A percentile compares a stretch with the other conserved stretches of the same genome.
These are phyloP conservation scores for Cyanoramphus novaezelandiae DNA, from an alignment of 2,113 vertebrate genomes.

Conservation along the genomic window DNA sequence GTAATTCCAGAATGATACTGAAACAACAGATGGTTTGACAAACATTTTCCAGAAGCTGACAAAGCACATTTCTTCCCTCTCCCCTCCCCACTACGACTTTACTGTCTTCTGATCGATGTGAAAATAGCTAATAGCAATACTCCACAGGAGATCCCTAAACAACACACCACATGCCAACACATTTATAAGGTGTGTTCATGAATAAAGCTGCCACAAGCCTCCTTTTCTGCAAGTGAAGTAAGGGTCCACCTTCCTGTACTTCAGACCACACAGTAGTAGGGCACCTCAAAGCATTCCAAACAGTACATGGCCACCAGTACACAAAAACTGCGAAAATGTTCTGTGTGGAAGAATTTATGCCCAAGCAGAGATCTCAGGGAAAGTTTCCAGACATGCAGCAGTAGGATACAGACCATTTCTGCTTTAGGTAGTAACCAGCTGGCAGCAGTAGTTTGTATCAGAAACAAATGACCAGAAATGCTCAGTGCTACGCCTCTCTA, in stretches of 20 bases:
- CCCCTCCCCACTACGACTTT: neutral
- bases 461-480: neutral
- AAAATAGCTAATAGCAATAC: neutral
- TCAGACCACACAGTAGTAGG: neutral
- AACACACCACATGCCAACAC: neutral
- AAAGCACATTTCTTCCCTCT: neutral
- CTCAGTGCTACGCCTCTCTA: neutral
- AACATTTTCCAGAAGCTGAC: neutral
- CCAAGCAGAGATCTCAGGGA: neutral
- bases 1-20: neutral
- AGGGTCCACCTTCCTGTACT: neutral
- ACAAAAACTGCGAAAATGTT: neutral
- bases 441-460: neutral
- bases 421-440: neutral
- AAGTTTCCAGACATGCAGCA: neutral
- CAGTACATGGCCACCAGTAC: rapidly evolving
- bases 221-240: neutral
- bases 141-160: neutral
- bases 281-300: neutral
- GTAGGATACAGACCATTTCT: neutral
- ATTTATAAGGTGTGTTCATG: neutral
- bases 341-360: neutral
- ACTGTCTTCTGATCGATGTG: neutral
- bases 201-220: neutral
- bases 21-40: neutral